Evolutionary conservation across 2,888 invertebrate species (phyloP).

Genomic region (Laothoe populi): DNA sequence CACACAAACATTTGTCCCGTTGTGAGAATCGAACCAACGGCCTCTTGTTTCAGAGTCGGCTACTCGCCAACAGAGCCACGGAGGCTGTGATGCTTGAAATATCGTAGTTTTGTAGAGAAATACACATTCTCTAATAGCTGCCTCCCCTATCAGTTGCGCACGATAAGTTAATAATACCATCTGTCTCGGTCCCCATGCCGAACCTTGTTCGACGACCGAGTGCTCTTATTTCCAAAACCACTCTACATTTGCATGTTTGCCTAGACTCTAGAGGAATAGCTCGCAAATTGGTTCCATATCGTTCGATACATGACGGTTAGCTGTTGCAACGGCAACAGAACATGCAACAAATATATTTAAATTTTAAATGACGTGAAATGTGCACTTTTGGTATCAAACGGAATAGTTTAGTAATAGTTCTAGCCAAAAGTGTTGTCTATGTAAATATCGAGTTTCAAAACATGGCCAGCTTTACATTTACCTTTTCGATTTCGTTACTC

Average conservation of each 20-base stretch:
- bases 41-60: no score
- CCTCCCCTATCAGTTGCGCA: slow-evolving; percentile 23
- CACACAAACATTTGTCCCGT: no score
- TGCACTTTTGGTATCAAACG: slow-evolving; percentile 19
- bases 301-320: slow-evolving; percentile 15
- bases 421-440: slow-evolving; percentile 6
- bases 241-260: slow-evolving; percentile 50
- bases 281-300: slow-evolving; percentile 44
- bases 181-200: slow-evolving; percentile 25
- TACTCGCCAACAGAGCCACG: no score
- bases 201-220: slow-evolving; percentile 37
- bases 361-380: slow-evolving; percentile 27
- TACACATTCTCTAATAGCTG: slow-evolving; percentile 1
- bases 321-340: slow-evolving; percentile 33
- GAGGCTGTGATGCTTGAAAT: neutral
- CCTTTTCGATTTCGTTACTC: slow-evolving; percentile 12
- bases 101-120: neutral
- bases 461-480: slow-evolving; percentile 13
- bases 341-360: slow-evolving; percentile 20
- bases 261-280: slow-evolving; percentile 42
- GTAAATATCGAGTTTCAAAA: slow-evolving; percentile 16
- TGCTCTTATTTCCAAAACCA: slow-evolving; percentile 47
- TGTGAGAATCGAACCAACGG: no score
- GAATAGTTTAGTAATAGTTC: slow-evolving; percentile 7
- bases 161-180: slow-evolving; percentile 27